Evolutionary conservation across 2,113 vertebrate species (phyloP), one percentile per base, ranked within the genome.

Genomic region (Maccullochella peelii): DNA sequence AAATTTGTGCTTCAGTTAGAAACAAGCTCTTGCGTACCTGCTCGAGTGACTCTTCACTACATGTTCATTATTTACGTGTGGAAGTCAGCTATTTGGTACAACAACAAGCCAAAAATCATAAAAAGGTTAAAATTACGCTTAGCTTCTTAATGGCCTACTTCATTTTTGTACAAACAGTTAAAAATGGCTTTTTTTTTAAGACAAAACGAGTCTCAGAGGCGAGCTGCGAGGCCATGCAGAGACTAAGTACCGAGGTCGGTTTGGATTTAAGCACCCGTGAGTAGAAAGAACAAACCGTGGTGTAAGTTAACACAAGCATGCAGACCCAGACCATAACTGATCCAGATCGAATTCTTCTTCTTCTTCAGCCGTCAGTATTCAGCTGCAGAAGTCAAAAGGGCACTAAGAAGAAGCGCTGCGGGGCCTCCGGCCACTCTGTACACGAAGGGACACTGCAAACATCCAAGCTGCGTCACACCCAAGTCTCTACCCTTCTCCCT

Each of bases 251-350:
- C 84, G 88, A 93, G 90, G 90, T 94, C 52, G 70, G 71, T 90
- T 86, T 89, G 89, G 88, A 92, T 86, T 78, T 30, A 77, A 94
- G 90, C 91, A 91, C 91, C 92, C 44, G 68, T 84, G 87, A 82
- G 85, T 30, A 74, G 65, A 76, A 80, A 79, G 70, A 83, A 78
- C 52, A 38, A 90, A 88, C 62, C 38, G 70, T 62, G 81, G 82
- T 66, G 71, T 15, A 38, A 67, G 69, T 57, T 18, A 73, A 85
- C 76, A 66, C 47, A 27, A 86, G 71, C 88, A 88, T 90, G 90
- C 86, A 82, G 75, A 80, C 47, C 79, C 38, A 2, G 23, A 25
- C 70, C 10, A 2, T 33, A 8, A 21, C 49, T 4, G 62, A 36
- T 61, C 77, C 73, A 0, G 79, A 50, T 80, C 12, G 0, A 33